Evolutionary conservation across 2,113 vertebrate species (phyloP).

Genomic region (Pheucticus melanocephalus): DNA sequence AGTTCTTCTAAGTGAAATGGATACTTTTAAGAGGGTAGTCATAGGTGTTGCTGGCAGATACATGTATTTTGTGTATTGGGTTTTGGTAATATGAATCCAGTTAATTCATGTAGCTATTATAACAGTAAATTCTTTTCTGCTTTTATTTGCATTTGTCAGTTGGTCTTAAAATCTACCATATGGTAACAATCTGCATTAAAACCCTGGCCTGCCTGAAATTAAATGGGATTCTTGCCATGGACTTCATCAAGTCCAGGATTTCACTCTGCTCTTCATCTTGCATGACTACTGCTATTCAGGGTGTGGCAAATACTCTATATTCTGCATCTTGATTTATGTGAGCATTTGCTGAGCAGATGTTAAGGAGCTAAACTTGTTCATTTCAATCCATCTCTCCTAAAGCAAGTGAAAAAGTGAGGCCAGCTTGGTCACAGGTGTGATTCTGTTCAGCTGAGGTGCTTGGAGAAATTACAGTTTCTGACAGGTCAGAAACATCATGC

Average conservation of each 20-base stretch:
- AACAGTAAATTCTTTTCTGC: not conserved
- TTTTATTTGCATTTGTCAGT: not conserved
- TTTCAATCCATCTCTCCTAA: not conserved
- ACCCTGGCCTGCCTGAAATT: not conserved
- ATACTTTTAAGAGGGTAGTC: not conserved
- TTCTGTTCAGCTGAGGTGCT: not conserved
- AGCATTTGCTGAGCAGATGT: conserved; percentile 50
- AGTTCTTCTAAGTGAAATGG: not conserved
- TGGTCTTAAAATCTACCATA: not conserved
- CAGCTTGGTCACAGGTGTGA: not conserved
- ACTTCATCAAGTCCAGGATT: conserved; percentile 9
- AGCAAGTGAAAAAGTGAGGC: not conserved
- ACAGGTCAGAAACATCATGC: not conserved
- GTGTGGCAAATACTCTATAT: conserved; percentile 18
- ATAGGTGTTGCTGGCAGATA: not conserved
- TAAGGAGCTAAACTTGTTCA: not conserved
- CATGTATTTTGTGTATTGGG: fast-evolving
- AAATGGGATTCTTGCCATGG: conserved; percentile 6
- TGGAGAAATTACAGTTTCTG: not conserved
- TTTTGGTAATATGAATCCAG: not conserved
- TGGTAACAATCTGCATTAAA: conserved; percentile 22
- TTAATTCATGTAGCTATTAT: not conserved
- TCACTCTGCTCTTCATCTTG: not conserved
- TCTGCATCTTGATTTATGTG: conserved; percentile 34
- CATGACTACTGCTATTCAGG: conserved; percentile 16